Conservation (phyloP, 2,113 vertebrate genomes). For the Boleophthalmus pectinirostris region DNA sequence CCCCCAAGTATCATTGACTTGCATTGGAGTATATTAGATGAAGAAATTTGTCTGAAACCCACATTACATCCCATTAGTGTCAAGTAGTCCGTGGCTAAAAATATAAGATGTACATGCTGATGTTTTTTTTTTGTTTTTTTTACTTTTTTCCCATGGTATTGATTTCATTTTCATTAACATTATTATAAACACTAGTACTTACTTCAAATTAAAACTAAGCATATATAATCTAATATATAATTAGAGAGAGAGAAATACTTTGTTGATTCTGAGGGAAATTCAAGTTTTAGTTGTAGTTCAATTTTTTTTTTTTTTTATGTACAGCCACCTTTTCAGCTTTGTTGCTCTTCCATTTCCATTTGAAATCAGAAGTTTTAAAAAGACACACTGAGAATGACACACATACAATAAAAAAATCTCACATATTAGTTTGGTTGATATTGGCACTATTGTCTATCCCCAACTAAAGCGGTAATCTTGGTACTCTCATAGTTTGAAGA, state of each 20-base stretch:
- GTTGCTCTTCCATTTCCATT: background rate
- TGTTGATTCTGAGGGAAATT: too few species aligned
- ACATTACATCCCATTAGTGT: constrained; percentile 35
- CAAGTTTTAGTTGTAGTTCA: too few species aligned
- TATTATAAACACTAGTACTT: background rate
- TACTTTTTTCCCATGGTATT: background rate
- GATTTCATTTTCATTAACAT: background rate
- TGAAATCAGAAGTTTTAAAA: too few species aligned
- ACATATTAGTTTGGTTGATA: too few species aligned
- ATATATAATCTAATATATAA: too few species aligned
- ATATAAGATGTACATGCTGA: constrained; percentile 7
- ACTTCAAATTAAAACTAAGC: too few species aligned
- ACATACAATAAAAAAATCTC: too few species aligned
- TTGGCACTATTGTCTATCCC: background rate
- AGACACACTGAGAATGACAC: too few species aligned
- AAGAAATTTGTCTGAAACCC: constrained; percentile 12
- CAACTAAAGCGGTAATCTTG: background rate
- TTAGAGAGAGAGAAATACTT: too few species aligned
- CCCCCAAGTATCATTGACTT: background rate
- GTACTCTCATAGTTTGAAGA: background rate
- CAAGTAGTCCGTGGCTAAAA: constrained; percentile 17
- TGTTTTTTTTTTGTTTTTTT: background rate
- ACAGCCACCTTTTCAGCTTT: background rate
- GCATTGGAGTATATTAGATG: constrained; percentile 15
- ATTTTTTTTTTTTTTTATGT: too few species aligned